Evolutionary conservation across 2,888 invertebrate genomes (phyloP).

Genomic region (Polymixis lichenea): DNA sequence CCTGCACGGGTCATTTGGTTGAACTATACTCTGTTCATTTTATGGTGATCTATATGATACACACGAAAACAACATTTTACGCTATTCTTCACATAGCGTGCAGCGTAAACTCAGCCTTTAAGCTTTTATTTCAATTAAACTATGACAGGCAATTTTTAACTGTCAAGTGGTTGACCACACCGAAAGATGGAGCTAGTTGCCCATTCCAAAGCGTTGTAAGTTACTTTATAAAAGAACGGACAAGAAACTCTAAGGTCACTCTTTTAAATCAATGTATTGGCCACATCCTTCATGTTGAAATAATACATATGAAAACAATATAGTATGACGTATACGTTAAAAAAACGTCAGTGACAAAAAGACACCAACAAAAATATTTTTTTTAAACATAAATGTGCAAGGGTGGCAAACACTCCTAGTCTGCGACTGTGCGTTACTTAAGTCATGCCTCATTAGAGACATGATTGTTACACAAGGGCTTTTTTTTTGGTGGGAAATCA

Average conservation of each 20-base stretch:
- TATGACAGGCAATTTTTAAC: background rate
- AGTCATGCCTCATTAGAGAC: slow-evolving; percentile 17
- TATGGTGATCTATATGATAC: slow-evolving; percentile 4
- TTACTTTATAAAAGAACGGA: too few species aligned
- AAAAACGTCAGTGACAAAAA: background rate
- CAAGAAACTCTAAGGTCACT: too few species aligned
- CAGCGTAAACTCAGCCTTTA: background rate
- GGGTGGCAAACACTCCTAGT: background rate
- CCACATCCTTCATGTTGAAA: too few species aligned
- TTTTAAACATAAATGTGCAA: too few species aligned
- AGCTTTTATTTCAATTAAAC: background rate
- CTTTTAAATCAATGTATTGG: too few species aligned
- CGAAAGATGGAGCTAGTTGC: too few species aligned
- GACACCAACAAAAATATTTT: too few species aligned
- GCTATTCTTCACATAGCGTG: background rate
- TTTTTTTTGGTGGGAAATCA: too few species aligned
- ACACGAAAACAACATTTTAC: background rate
- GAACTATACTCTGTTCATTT: background rate
- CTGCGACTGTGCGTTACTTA: background rate
- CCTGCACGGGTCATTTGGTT: background rate
- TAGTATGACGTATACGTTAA: background rate
- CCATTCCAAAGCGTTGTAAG: too few species aligned
- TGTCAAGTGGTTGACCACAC: background rate
- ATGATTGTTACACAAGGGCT: slow-evolving; percentile 5
- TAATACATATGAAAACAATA: background rate